These are phyloP conservation scores for Ctenomys sociabilis DNA, from an alignment of 2,113 vertebrate species.

Conservation along the genomic window DNA sequence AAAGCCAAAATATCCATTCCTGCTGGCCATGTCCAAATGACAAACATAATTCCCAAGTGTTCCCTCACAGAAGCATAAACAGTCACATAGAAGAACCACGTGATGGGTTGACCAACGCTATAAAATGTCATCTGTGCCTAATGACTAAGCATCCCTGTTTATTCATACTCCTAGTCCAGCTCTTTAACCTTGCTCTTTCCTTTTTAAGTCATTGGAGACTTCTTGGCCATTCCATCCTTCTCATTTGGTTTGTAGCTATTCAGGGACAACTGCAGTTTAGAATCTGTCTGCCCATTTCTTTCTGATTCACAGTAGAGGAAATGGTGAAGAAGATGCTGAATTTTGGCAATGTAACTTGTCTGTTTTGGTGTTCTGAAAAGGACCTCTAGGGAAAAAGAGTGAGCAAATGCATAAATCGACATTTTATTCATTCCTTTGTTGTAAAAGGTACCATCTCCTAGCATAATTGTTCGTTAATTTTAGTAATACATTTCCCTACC, in stretches of 20 bases:
- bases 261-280: not conserved
- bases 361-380: not conserved
- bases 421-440: slow-evolving; percentile 11
- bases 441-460: slow-evolving; percentile 11
- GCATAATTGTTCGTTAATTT: slow-evolving; percentile 63
- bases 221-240: not conserved
- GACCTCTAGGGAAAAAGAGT: not conserved
- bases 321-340: not conserved
- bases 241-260: not conserved
- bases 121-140: not conserved
- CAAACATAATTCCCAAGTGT: not conserved
- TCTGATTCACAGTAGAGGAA: not conserved
- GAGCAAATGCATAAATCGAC: slow-evolving; percentile 15
- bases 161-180: not conserved
- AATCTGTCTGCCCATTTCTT: not conserved
- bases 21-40: not conserved
- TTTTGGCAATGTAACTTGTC: not conserved
- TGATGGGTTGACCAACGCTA: not conserved
- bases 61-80: not conserved
- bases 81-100: not conserved
- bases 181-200: not conserved
- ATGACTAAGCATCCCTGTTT: not conserved
- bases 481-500: slow-evolving; percentile 49
- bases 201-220: not conserved
- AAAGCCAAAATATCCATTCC: slow-evolving; percentile 15